phyloP scores from a whole-genome alignment of 2,113 vertebrate genomes.

The Petaurus breviceps region DNA sequence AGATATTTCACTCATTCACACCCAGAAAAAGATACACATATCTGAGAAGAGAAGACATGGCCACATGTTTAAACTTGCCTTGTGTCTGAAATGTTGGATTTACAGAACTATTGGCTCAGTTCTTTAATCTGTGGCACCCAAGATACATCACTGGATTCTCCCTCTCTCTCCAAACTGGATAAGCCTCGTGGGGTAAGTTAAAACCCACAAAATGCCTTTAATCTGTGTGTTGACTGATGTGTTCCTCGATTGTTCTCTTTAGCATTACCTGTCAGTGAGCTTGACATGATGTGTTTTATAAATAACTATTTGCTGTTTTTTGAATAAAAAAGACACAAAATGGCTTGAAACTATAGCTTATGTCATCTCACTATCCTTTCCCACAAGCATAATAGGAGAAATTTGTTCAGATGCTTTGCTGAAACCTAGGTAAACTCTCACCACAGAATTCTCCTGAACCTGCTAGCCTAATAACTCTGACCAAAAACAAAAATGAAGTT shows the following conservation, averaged over 20 bases:
- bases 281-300: neutral
- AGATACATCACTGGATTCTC: neutral
- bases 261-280: neutral
- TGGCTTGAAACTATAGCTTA: neutral
- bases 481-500: neutral
- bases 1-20: constrained; percentile 13
- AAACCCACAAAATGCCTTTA: neutral
- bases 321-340: neutral
- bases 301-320: neutral
- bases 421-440: neutral
- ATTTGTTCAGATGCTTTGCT: neutral
- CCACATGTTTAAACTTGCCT: neutral
- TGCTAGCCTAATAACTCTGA: neutral
- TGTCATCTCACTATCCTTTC: no score
- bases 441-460: neutral
- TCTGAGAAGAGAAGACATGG: neutral
- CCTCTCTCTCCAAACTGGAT: neutral
- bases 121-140: neutral
- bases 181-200: neutral
- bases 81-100: neutral
- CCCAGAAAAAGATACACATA: constrained; percentile 33
- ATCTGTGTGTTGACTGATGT: neutral
- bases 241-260: neutral
- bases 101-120: neutral
- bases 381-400: neutral